These are phyloP conservation scores for Corvus cornix DNA, from an alignment of 2,113 vertebrate species.

Conservation along the genomic window DNA sequence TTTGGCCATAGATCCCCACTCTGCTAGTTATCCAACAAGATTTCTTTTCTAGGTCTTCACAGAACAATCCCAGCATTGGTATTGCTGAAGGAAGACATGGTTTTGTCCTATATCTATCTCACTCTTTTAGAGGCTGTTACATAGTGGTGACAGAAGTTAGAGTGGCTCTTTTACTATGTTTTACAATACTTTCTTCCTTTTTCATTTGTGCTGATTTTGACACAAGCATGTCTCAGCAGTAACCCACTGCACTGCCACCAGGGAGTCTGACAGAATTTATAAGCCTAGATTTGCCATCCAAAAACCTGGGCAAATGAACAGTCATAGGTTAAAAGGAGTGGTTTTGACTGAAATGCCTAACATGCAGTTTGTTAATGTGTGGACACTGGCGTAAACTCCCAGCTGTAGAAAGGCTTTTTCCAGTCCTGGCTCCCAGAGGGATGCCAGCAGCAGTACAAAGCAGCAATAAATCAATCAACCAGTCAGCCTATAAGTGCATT, in stretches of 20 bases:
- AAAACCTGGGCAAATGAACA: neutral
- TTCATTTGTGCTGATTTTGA: neutral
- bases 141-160: neutral
- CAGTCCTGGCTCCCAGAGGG: neutral
- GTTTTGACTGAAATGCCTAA: neutral
- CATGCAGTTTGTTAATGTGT: neutral
- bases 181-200: neutral
- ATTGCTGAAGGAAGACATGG: neutral
- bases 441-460: neutral
- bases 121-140: neutral
- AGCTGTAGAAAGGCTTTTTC: neutral
- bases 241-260: neutral
- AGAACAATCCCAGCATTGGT: neutral
- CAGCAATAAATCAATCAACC: slow-evolving; percentile 36
- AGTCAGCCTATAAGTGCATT: neutral
- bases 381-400: neutral
- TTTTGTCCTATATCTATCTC: neutral
- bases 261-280: neutral
- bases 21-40: neutral
- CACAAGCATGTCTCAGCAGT: neutral
- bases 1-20: neutral
- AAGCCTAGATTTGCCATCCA: neutral
- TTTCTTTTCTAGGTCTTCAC: neutral
- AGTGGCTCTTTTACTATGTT: neutral
- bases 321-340: neutral